Percentiles rank a stretch among this genome's conserved stretches.
phyloP scores from a whole-genome alignment of 2,888 invertebrate genomes.

The Pyrgus malvae region DNA sequence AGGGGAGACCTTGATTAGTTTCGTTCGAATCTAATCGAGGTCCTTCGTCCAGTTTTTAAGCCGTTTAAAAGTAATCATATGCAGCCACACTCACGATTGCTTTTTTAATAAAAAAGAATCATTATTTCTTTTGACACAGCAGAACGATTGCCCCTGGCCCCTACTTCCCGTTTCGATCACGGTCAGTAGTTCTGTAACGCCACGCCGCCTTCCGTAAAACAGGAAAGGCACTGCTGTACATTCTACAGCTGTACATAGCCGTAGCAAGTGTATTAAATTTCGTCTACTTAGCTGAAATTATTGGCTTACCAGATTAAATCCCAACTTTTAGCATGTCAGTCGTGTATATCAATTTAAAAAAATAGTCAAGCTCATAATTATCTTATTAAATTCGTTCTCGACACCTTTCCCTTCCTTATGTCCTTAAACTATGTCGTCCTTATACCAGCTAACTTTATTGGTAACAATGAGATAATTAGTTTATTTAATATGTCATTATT shows the following conservation, averaged over 20 bases:
- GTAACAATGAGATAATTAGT: too few species aligned
- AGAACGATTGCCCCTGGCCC: constrained; percentile 6
- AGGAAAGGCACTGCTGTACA: neutral
- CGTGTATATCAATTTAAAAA: too few species aligned
- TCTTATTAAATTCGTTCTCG: too few species aligned
- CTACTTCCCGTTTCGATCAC: constrained; percentile 20
- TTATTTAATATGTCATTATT: too few species aligned
- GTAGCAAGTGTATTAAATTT: constrained; percentile 8
- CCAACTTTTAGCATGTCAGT: neutral
- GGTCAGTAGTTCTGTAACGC: constrained; percentile 18
- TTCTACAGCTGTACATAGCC: neutral
- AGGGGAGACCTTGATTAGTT: too few species aligned
- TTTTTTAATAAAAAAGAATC: too few species aligned
- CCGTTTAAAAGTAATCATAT: neutral
- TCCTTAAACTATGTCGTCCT: neutral
- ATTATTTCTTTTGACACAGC: neutral
- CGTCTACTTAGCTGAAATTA: constrained; percentile 2
- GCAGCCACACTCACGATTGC: too few species aligned
- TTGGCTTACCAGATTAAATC: neutral
- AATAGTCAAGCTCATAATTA: too few species aligned
- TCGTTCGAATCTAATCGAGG: too few species aligned
- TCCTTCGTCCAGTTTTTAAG: too few species aligned
- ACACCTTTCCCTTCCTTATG: too few species aligned
- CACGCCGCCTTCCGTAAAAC: neutral
- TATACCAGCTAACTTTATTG: too few species aligned